Percentiles rank a stretch among this genome's conserved stretches.
Evolutionary conservation across 2,888 invertebrate genomes (phyloP).

Genomic region (Fragum whitleyi): DNA sequence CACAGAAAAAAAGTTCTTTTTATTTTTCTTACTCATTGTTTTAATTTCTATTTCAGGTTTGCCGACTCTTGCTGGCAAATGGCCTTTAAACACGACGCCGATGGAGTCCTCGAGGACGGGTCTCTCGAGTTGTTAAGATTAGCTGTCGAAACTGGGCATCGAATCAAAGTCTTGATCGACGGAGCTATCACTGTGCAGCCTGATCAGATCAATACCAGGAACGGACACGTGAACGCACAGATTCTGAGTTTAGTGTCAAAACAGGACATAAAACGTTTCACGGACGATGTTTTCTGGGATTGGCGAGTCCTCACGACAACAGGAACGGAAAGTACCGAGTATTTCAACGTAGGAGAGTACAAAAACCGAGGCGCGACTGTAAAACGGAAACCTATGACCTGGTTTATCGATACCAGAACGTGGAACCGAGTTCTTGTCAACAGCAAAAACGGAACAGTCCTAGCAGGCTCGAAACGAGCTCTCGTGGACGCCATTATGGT

Average conservation of each 20-base stretch:
- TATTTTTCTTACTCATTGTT: too few relatives aligned
- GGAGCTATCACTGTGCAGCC: constrained; percentile 63
- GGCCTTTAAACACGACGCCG: constrained; percentile 62
- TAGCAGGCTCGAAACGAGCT: constrained; percentile 50
- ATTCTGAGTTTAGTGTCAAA: constrained; percentile 63
- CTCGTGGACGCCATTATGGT: constrained; percentile 52
- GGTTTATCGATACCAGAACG: constrained; percentile 64
- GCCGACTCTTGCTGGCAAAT: constrained; percentile 67
- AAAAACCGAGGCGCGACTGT: constrained; percentile 53
- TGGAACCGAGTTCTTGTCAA: constrained; percentile 63
- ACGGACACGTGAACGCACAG: constrained; percentile 63
- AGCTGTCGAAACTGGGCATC: constrained; percentile 62
- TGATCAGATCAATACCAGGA: constrained; percentile 61
- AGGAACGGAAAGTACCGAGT: constrained; percentile 58
- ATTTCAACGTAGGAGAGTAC: constrained; percentile 64
- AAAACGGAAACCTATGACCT: constrained; percentile 61
- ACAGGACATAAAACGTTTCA: constrained; percentile 59
- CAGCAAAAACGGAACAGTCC: constrained; percentile 46
- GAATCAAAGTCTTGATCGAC: constrained; percentile 60
- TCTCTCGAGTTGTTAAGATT: constrained; percentile 57
- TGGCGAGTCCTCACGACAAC: constrained; percentile 64
- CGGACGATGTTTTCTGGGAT: constrained; percentile 64
- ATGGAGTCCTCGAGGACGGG: constrained; percentile 60
- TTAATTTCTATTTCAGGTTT: constrained; percentile 41
- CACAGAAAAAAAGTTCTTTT: too few relatives aligned